Evolutionary conservation across 2,113 vertebrate genomes (phyloP).

Genomic region (Phodopus roborovskii): DNA sequence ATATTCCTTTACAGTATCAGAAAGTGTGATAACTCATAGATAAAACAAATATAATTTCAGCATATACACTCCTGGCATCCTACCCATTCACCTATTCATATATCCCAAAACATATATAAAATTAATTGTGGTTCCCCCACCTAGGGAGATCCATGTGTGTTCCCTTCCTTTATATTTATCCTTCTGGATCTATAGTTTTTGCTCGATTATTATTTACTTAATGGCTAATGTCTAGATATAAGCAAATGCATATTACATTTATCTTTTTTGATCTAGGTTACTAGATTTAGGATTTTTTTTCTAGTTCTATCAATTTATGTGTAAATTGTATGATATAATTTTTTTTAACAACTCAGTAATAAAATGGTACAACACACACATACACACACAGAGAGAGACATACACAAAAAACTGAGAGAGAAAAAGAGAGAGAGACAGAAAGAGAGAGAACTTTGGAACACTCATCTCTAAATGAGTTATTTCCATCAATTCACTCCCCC

Average conservation of each 20-base stretch:
- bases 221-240: background rate
- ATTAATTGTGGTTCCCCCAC: background rate
- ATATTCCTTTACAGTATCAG: background rate
- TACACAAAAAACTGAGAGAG: too few relatives aligned
- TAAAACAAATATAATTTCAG: constrained; percentile 21
- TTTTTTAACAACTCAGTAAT: background rate
- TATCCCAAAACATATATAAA: background rate
- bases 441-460: background rate
- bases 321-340: background rate
- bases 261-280: too few relatives aligned
- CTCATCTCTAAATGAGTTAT: background rate
- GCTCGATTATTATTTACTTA: background rate
- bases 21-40: background rate
- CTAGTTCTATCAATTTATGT: background rate
- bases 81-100: background rate
- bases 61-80: background rate
- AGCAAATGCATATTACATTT: background rate
- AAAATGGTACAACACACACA: too few relatives aligned
- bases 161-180: background rate
- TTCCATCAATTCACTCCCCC: background rate
- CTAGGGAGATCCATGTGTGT: background rate
- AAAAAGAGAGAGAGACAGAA: background rate
- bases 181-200: background rate
- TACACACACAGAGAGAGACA: too few relatives aligned
- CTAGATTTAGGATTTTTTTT: background rate